A percentile compares a stretch with the other conserved stretches of the same genome.
Evolutionary conservation across 2,888 invertebrate genomes (phyloP).

Genomic region (Eristalinus sepulchralis): DNA sequence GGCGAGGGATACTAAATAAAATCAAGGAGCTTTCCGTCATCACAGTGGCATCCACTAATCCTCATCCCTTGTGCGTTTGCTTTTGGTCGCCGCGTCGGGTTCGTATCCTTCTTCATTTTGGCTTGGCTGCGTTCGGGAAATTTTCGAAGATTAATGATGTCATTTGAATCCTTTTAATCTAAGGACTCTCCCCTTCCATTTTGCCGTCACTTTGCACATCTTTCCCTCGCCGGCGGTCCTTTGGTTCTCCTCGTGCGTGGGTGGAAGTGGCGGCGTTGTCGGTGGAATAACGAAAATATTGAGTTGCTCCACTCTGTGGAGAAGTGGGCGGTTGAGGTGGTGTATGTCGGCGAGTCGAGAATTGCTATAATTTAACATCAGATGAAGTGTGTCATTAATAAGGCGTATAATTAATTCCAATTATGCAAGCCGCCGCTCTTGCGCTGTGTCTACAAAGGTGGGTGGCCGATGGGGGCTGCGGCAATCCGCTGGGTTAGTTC

Average conservation of each 20-base stretch:
- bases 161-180: slow-evolving; percentile 64
- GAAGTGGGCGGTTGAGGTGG: background rate
- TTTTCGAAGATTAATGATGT: slow-evolving; percentile 65
- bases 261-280: slow-evolving; percentile 6
- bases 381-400: slow-evolving; percentile 56
- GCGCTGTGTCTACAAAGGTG: background rate
- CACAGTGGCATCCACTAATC: slow-evolving; percentile 30
- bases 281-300: slow-evolving; percentile 39
- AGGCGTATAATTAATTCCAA: slow-evolving; percentile 62
- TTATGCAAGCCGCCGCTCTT: slow-evolving; percentile 36
- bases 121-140: slow-evolving; percentile 42
- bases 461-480: slow-evolving; percentile 1
- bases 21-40: background rate
- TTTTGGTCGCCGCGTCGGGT: background rate
- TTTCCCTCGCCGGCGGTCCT: background rate
- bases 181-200: slow-evolving; percentile 6
- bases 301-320: slow-evolving; percentile 2
- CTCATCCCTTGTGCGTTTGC: slow-evolving; percentile 13
- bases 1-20: slow-evolving; percentile 54
- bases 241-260: slow-evolving; percentile 9
- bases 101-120: slow-evolving; percentile 45
- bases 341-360: background rate
- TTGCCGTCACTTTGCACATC: background rate
- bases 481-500: slow-evolving; percentile 43
- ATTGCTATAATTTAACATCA: slow-evolving; percentile 29